phyloP scores from a whole-genome alignment of 2,888 invertebrate species.

The Drosophila atripex region DNA sequence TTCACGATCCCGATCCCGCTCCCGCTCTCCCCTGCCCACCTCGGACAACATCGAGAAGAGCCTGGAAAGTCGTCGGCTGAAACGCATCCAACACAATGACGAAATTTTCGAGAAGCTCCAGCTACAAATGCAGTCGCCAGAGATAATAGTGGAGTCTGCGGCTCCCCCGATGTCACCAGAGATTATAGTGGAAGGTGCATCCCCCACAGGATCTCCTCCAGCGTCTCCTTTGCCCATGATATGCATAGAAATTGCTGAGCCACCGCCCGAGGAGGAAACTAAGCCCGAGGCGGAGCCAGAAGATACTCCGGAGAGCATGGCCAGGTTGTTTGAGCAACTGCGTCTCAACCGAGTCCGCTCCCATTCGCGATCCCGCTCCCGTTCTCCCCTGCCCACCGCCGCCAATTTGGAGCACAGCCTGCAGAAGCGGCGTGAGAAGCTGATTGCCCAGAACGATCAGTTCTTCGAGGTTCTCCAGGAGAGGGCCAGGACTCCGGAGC shows the following conservation, averaged over 20 bases:
- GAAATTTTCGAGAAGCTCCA: conserved; percentile 54
- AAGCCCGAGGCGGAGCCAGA: conserved; percentile 42
- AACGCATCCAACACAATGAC: conserved; percentile 64
- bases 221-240: conserved; percentile 23
- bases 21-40: conserved; percentile 71
- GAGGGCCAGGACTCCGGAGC: conserved; percentile 64
- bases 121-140: conserved; percentile 26
- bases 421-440: conserved; percentile 60
- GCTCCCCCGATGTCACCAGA: neutral
- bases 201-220: neutral
- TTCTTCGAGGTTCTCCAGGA: conserved; percentile 62
- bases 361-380: conserved; percentile 62
- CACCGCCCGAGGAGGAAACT: neutral
- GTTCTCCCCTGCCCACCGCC: conserved; percentile 64
- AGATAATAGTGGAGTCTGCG: conserved; percentile 14
- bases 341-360: conserved; percentile 65
- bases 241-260: conserved; percentile 54
- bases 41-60: conserved; percentile 70
- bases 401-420: conserved; percentile 71
- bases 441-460: conserved; percentile 73
- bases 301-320: conserved; percentile 64
- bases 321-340: conserved; percentile 62
- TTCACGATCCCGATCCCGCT: conserved; percentile 58
- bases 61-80: conserved; percentile 53
- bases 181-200: neutral